A percentile compares a stretch with the other conserved stretches of the same genome.
Evolutionary conservation across 2,113 vertebrate species (phyloP).

Genomic region (Mirounga angustirostris): DNA sequence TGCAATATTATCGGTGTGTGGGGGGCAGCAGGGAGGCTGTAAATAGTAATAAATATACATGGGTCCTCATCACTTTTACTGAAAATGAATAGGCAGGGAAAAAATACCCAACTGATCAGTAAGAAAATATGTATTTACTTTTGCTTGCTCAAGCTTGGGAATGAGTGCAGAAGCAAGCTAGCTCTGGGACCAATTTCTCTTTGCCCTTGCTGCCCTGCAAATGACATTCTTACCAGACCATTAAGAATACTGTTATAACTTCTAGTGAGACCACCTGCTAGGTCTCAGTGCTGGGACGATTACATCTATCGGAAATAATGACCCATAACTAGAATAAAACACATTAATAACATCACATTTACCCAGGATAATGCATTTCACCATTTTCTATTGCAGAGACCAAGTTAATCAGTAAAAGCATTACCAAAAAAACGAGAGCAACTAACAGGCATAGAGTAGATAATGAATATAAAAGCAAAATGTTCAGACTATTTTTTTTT

Average conservation of each 20-base stretch:
- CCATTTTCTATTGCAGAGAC: constrained; percentile 82
- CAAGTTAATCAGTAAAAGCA: constrained; percentile 84
- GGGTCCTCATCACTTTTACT: background rate
- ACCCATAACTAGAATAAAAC: constrained; percentile 86
- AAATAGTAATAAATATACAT: constrained; percentile 57
- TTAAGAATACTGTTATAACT: constrained; percentile 87
- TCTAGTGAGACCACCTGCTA: constrained; percentile 87
- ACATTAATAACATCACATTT: constrained; percentile 87
- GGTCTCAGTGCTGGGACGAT: constrained; percentile 85
- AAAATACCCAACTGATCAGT: constrained; percentile 70
- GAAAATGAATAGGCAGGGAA: constrained; percentile 71
- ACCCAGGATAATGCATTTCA: constrained; percentile 85
- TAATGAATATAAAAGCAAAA: constrained; percentile 80
- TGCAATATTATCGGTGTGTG: background rate
- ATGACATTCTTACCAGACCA: constrained; percentile 87
- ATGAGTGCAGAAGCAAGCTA: constrained; percentile 69
- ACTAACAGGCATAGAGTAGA: constrained; percentile 75
- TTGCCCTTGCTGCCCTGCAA: constrained; percentile 84
- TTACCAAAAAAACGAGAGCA: constrained; percentile 75
- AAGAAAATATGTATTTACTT: constrained; percentile 80
- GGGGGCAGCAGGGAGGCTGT: background rate
- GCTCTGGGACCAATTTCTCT: constrained; percentile 80
- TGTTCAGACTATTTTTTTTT: background rate
- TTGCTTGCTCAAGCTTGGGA: constrained; percentile 82
- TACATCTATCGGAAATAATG: constrained; percentile 88